These are phyloP conservation scores for Ectropis crepuscularia DNA, from an alignment of 2,888 invertebrate genomes.

Conservation along the genomic window DNA sequence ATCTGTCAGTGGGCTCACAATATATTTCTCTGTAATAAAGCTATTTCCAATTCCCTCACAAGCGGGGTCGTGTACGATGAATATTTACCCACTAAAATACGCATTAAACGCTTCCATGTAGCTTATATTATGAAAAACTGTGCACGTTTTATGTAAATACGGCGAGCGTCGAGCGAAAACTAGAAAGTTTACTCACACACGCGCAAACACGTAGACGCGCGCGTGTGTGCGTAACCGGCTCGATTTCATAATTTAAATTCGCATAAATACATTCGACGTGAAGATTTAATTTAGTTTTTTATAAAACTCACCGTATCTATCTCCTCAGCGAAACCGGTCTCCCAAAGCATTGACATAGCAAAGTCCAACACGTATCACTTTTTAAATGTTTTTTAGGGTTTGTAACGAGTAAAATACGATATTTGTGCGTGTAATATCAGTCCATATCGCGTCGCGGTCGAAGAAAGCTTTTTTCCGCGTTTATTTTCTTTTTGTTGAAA, in stretches of 20 bases:
- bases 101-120: constrained; percentile 73
- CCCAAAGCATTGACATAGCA: constrained; percentile 76
- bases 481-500: constrained; percentile 57
- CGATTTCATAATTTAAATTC: constrained; percentile 70
- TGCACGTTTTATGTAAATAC: constrained; percentile 84
- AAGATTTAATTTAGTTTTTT: constrained; percentile 29
- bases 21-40: constrained; percentile 55
- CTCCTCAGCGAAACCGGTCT: constrained; percentile 75
- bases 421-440: constrained; percentile 49
- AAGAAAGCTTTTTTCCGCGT: constrained; percentile 71
- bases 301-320: constrained; percentile 73
- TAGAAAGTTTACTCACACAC: constrained; percentile 81
- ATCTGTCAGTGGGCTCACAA: constrained; percentile 8
- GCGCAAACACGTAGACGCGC: constrained; percentile 46
- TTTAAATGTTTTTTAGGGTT: constrained; percentile 9
- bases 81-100: constrained; percentile 74
- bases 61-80: constrained; percentile 63
- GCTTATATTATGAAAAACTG: constrained; percentile 82
- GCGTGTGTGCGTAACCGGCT: constrained; percentile 59
- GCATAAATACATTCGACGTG: constrained; percentile 50
- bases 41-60: constrained; percentile 71
- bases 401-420: constrained; percentile 11
- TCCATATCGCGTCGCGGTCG: constrained; percentile 60
- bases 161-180: constrained; percentile 79
- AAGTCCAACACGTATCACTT: constrained; percentile 73